Evolutionary conservation across 2,797 vertebrate species (phyloP).

Genomic region (Bradypodion pumilum): DNA sequence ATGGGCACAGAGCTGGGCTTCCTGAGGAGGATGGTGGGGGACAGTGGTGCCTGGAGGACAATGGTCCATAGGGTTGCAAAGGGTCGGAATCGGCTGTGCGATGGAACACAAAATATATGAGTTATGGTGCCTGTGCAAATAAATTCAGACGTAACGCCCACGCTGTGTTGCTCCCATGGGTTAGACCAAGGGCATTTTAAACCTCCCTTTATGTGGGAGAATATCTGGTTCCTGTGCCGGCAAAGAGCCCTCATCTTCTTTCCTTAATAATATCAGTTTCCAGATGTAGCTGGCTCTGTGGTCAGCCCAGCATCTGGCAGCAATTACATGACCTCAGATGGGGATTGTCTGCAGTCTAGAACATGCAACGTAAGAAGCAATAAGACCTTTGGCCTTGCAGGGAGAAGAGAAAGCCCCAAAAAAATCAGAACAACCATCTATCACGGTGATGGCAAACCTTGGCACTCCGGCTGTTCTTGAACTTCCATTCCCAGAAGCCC

Average conservation of each 20-base stretch:
- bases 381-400: accelerated
- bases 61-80: no score
- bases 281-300: constrained; percentile 29
- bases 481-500: no score
- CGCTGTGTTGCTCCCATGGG: background rate
- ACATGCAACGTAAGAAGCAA: background rate
- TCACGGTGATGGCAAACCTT: no score
- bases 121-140: background rate
- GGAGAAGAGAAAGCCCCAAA: no score
- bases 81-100: no score
- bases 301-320: constrained; percentile 47
- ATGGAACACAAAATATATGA: no score
- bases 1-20: no score
- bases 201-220: background rate
- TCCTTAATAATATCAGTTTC: constrained; percentile 47
- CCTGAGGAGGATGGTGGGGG: no score
- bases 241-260: background rate
- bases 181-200: constrained; percentile 7
- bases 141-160: background rate
- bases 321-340: constrained; percentile 54
- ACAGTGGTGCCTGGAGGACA: no score
- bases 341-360: constrained; percentile 6
- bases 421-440: no score
- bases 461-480: no score
- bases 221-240: constrained; percentile 9